Evolutionary conservation across 2,888 invertebrate species (phyloP).

Genomic region (Graphium colonna): DNA sequence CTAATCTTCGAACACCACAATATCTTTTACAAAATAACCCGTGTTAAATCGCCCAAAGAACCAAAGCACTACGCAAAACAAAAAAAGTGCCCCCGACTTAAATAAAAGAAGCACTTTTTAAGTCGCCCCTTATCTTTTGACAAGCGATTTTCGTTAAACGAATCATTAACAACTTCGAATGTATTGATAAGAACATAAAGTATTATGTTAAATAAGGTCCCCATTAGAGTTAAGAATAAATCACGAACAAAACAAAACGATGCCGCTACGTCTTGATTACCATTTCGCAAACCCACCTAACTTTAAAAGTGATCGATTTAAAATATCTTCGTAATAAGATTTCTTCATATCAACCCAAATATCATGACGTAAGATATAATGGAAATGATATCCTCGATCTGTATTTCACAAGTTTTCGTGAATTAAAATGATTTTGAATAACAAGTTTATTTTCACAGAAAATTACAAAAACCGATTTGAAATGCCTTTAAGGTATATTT

Average conservation of each 20-base stretch:
- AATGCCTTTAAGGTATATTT: too few species aligned
- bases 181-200: slow-evolving; percentile 46
- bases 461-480: too few species aligned
- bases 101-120: slow-evolving; percentile 32
- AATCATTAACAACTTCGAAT: slow-evolving; percentile 30
- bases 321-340: slow-evolving; percentile 22
- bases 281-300: slow-evolving; percentile 11
- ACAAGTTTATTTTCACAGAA: too few species aligned
- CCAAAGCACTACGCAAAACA: neutral
- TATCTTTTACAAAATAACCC: slow-evolving; percentile 6
- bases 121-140: slow-evolving; percentile 31
- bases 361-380: too few species aligned
- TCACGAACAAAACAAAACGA: slow-evolving; percentile 24
- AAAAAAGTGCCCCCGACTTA: slow-evolving; percentile 29
- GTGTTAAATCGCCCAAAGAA: slow-evolving; percentile 4
- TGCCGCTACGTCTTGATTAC: slow-evolving; percentile 18
- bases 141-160: slow-evolving; percentile 33
- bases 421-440: too few species aligned
- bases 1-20: slow-evolving; percentile 16
- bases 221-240: slow-evolving; percentile 32
- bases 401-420: too few species aligned
- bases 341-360: too few species aligned
- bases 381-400: too few species aligned
- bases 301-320: slow-evolving; percentile 29
- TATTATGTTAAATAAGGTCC: slow-evolving; percentile 36